Conservation (phyloP, 2,113 vertebrate species). For the Tetrao urogallus region DNA sequence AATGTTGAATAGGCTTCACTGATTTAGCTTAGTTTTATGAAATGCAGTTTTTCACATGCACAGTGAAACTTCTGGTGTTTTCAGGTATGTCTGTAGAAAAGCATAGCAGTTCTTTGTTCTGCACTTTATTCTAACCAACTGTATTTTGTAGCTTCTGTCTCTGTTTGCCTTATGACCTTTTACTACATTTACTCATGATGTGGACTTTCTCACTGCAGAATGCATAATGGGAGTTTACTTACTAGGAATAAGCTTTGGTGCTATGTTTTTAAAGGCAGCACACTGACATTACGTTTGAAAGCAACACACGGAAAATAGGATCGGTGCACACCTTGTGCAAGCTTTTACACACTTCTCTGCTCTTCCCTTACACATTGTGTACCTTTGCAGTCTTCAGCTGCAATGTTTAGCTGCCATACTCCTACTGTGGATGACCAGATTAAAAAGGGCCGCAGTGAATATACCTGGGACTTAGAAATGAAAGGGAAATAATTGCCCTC, state of each 20-base stretch:
- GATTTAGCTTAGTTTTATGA: neutral
- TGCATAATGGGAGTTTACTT: neutral
- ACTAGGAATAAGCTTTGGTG: neutral
- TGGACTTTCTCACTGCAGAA: neutral
- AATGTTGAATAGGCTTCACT: neutral
- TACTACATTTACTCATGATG: neutral
- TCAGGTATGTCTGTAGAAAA: neutral
- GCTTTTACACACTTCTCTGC: neutral
- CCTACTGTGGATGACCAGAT: neutral
- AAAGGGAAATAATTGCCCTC: slow-evolving; percentile 42
- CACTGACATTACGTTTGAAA: neutral
- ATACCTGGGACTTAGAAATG: slow-evolving; percentile 4
- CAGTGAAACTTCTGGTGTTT: neutral
- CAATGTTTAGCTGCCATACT: neutral
- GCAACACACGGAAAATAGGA: neutral
- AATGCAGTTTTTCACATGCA: neutral
- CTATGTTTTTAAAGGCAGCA: neutral
- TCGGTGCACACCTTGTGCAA: neutral
- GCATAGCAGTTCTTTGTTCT: neutral
- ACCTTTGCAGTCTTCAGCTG: neutral
- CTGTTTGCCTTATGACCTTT: neutral
- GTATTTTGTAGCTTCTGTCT: neutral
- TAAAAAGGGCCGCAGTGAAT: neutral
- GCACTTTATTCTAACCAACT: neutral
- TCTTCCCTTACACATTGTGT: neutral